phyloP scores from a whole-genome alignment of 2,113 vertebrate genomes.

The Forbesichthys agassizii region DNA sequence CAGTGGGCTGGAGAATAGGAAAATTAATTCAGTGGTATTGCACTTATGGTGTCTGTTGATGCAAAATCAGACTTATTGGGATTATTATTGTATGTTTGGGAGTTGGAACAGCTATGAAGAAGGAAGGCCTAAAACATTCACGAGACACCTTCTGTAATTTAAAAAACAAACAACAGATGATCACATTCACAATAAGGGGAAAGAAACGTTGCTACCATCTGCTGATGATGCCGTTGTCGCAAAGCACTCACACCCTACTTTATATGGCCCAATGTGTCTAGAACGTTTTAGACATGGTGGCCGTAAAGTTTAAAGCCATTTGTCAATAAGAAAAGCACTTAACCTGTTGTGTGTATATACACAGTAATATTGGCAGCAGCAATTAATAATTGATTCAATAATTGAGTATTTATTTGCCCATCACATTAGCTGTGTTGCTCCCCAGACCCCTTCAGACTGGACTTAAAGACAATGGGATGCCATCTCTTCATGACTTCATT shows the following conservation, averaged over 20 bases:
- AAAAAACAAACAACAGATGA: conserved; percentile 32
- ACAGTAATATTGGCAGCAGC: conserved; percentile 7
- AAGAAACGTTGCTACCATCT: conserved; percentile 14
- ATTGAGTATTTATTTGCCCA: conserved; percentile 29
- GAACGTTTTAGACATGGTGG: conserved; percentile 27
- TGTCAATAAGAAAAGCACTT: conserved; percentile 32
- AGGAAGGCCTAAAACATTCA: conserved; percentile 50
- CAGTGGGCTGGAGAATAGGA: conserved; percentile 32
- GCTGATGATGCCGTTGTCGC: not conserved
- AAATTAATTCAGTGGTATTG: conserved; percentile 48
- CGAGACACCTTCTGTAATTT: conserved; percentile 30
- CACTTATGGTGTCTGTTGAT: conserved; percentile 40
- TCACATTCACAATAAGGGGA: conserved; percentile 1
- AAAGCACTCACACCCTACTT: conserved; percentile 5
- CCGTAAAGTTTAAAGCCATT: conserved; percentile 31
- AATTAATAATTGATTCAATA: conserved; percentile 51
- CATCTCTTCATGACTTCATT: conserved; percentile 14
- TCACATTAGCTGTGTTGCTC: conserved; percentile 38
- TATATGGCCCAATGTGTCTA: conserved; percentile 37
- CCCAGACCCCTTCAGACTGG: conserved; percentile 26
- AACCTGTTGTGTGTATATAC: conserved; percentile 37
- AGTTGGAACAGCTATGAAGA: conserved; percentile 7
- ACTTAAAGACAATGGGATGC: conserved; percentile 16
- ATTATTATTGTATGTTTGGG: conserved; percentile 33
- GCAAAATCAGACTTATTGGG: conserved; percentile 28